Conservation (phyloP, 2,888 invertebrate genomes). For the Drepanosiphum platanoidis region DNA sequence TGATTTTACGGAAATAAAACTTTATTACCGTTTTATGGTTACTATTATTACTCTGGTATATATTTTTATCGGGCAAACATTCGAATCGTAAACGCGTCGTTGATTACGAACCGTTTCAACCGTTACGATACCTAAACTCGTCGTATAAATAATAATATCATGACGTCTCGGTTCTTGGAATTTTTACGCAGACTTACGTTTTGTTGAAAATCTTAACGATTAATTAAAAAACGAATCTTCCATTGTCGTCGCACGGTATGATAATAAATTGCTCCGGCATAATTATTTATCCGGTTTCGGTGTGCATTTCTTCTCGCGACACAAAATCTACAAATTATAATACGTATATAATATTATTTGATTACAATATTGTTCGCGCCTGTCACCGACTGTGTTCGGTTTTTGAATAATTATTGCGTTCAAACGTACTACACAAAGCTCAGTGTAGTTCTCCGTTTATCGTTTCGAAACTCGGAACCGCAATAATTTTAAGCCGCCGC, state of each 20-base stretch:
- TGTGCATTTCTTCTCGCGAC: neutral
- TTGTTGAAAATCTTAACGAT: neutral
- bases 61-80: too few relatives aligned
- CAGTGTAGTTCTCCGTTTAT: conserved; percentile 6
- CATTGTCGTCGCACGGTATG: neutral
- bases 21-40: too few relatives aligned
- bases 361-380: conserved; percentile 23
- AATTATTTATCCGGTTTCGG: conserved; percentile 20
- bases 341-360: conserved; percentile 1
- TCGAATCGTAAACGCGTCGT: too few relatives aligned
- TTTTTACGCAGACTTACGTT: neutral
- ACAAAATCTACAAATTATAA: neutral
- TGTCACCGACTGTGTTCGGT: conserved; percentile 16
- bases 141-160: too few relatives aligned
- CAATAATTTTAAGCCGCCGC: neutral
- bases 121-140: too few relatives aligned
- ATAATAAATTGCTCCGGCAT: neutral
- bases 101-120: too few relatives aligned
- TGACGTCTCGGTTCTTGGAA: neutral
- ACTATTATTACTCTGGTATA: too few relatives aligned
- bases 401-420: conserved; percentile 36
- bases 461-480: neutral
- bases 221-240: conserved; percentile 19
- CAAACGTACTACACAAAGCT: neutral
- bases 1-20: too few relatives aligned